phyloP scores from a whole-genome alignment of 2,113 vertebrate species.

The Conger conger region DNA sequence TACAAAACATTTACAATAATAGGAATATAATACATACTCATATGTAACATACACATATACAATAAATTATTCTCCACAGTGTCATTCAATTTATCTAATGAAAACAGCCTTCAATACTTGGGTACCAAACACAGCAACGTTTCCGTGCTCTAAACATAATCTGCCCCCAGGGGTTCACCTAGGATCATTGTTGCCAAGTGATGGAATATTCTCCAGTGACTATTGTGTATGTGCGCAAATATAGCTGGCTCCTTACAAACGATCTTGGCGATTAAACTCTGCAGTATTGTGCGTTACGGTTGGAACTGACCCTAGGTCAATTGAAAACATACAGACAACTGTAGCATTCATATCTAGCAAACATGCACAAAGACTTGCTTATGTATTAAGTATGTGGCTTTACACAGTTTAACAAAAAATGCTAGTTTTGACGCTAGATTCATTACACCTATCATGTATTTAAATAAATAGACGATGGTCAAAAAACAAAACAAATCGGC shows the following conservation, averaged over 20 bases:
- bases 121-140: not conserved
- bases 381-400: not conserved
- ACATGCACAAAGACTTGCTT: not conserved
- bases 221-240: not conserved
- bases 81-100: not conserved
- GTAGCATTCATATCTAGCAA: not conserved
- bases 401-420: not conserved
- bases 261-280: not conserved
- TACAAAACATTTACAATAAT: no score
- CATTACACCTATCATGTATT: not conserved
- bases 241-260: not conserved
- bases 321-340: not conserved
- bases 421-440: not conserved
- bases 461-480: no score
- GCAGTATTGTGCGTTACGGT: not conserved
- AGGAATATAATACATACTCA: no score
- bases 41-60: no score
- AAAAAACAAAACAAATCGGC: no score
- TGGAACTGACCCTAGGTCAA: not conserved
- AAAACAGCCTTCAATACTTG: not conserved
- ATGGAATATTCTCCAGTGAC: not conserved
- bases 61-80: no score
- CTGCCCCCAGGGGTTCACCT: not conserved
- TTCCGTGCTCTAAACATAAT: slow-evolving; percentile 9
- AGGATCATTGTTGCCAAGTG: slow-evolving; percentile 1